Conservation (phyloP, 2,888 invertebrate species). For the Trachelus iudaicus region DNA sequence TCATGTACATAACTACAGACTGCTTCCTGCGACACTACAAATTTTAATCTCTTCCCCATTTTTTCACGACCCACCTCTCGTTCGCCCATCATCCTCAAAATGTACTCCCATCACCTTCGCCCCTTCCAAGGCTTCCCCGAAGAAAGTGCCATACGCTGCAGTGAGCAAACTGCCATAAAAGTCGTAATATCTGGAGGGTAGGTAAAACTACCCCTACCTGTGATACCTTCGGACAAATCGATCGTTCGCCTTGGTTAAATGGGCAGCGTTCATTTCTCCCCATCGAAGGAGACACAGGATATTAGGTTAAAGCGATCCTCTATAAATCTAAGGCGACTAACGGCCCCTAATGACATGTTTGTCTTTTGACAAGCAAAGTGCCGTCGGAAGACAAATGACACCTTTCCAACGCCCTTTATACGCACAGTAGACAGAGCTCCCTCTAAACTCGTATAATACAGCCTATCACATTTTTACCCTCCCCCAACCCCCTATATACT, state of each 20-base stretch:
- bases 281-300: conserved; percentile 36
- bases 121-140: no score
- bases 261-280: conserved; percentile 60
- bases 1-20: not conserved
- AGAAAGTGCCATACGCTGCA: no score
- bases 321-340: conserved; percentile 39
- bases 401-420: conserved; percentile 22
- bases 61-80: not conserved
- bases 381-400: conserved; percentile 51
- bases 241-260: conserved; percentile 1
- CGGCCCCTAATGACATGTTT: conserved; percentile 37
- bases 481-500: not conserved
- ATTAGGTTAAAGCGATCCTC: conserved; percentile 36
- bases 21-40: not conserved
- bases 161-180: not conserved
- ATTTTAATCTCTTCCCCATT: not conserved
- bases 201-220: not conserved
- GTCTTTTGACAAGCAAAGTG: conserved; percentile 51
- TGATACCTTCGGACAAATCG: not conserved
- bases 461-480: conserved; percentile 21
- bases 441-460: conserved; percentile 25
- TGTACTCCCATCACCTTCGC: no score
- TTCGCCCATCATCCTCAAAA: not conserved
- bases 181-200: not conserved
- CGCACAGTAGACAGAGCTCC: conserved; percentile 20